Percentiles rank a stretch among this genome's conserved stretches.
Conservation (phyloP, 2,888 invertebrate genomes). For the Podabrus alpinus region DNA sequence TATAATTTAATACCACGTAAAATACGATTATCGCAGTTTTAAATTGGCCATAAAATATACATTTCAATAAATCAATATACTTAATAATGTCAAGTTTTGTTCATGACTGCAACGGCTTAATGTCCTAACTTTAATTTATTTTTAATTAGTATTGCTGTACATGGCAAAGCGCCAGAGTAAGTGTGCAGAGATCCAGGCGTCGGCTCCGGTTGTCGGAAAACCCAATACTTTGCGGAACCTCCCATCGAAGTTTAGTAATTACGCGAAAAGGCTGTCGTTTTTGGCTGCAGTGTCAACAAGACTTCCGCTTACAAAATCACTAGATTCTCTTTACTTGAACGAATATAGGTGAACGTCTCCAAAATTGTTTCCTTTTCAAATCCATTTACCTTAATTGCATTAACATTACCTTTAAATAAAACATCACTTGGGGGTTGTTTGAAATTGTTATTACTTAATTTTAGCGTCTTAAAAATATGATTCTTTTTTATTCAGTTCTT, state of each 20-base stretch:
- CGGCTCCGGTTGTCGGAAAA: conserved; percentile 23
- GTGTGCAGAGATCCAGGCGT: conserved; percentile 30
- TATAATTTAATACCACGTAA: not conserved
- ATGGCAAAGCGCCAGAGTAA: conserved; percentile 35
- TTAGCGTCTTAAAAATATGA: not conserved
- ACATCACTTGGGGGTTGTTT: not conserved
- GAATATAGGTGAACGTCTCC: conserved; percentile 17
- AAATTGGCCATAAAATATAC: conserved; percentile 26
- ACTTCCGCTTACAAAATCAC: conserved; percentile 42
- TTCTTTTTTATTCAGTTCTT: not conserved
- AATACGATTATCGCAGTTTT: conserved; percentile 10
- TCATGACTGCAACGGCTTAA: conserved; percentile 38
- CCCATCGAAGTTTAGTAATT: conserved; percentile 43
- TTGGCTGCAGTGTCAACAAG: conserved; percentile 41
- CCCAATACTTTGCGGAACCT: conserved; percentile 32
- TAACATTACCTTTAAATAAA: conserved; percentile 12
- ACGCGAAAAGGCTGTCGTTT: conserved; percentile 38
- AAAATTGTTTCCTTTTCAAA: conserved; percentile 14
- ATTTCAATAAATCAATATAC: conserved; percentile 28
- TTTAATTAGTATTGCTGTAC: conserved; percentile 42
- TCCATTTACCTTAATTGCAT: conserved; percentile 15
- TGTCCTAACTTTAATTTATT: conserved; percentile 41
- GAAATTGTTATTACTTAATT: not conserved
- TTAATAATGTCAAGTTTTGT: conserved; percentile 38
- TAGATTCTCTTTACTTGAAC: conserved; percentile 24